Conservation (phyloP, 2,113 vertebrate species). For the Hipposideros armiger region DNA sequence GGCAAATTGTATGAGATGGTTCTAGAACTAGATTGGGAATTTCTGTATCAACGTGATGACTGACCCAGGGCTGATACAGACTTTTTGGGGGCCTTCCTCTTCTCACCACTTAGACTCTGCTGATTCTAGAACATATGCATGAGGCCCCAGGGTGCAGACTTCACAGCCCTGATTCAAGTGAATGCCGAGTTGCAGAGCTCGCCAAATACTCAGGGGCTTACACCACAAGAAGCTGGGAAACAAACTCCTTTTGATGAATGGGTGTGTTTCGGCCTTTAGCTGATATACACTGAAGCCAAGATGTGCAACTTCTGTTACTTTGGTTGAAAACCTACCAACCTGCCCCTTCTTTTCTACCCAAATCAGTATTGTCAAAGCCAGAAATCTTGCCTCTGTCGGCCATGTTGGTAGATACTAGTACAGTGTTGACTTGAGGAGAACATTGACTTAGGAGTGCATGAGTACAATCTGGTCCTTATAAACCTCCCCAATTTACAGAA, state of each 20-base stretch:
- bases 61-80: neutral
- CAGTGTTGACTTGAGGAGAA: neutral
- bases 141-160: neutral
- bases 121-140: neutral
- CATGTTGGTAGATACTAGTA: neutral
- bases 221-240: slow-evolving; percentile 1
- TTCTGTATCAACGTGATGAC: accelerated
- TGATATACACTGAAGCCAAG: neutral
- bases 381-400: neutral
- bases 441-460: neutral
- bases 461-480: neutral
- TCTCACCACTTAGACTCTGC: neutral
- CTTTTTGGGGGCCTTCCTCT: neutral
- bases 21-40: neutral
- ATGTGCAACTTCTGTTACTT: neutral
- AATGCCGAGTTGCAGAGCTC: neutral
- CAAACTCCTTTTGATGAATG: slow-evolving; percentile 52
- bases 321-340: neutral
- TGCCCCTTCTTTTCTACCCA: neutral
- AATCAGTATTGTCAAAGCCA: neutral
- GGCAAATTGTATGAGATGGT: neutral
- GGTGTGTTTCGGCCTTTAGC: neutral
- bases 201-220: neutral
- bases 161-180: neutral
- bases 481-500: neutral